Conservation (phyloP, 2,113 vertebrate species). For the Lethenteron reissneri region DNA sequence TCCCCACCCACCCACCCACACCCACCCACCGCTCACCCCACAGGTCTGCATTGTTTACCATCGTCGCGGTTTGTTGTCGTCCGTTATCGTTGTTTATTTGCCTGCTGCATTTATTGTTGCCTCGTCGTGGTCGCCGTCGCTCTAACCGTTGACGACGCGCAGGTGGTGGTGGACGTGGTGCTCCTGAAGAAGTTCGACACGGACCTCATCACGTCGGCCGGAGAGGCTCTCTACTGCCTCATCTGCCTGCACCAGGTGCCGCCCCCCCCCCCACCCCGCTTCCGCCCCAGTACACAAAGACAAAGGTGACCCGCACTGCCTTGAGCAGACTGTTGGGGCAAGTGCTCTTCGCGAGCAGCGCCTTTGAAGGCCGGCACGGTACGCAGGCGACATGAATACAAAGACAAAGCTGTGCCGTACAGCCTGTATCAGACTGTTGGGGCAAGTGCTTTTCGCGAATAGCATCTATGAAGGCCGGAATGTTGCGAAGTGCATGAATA, state of each 20-base stretch:
- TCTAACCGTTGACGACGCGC: conserved; percentile 4
- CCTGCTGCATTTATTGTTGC: no score
- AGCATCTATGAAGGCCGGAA: no score
- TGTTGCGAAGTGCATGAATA: no score
- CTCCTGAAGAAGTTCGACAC: conserved; percentile 95
- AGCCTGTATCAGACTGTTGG: neutral
- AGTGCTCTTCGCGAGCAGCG: neutral
- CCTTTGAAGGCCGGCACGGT: neutral
- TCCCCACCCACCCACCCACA: no score
- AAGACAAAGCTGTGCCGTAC: neutral
- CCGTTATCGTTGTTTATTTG: no score
- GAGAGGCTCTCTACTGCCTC: conserved; percentile 88
- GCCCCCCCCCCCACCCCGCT: neutral
- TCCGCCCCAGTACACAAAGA: neutral
- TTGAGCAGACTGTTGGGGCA: neutral
- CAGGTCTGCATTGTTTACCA: no score
- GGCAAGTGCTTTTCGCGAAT: no score
- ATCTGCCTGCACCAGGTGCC: conserved; percentile 78
- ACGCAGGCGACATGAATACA: neutral
- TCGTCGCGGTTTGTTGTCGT: no score
- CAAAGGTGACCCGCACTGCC: neutral
- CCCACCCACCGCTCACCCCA: no score
- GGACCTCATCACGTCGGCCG: conserved; percentile 84
- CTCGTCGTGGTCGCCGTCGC: no score
- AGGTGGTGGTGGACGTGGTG: conserved; percentile 99